Evolutionary conservation across 2,797 vertebrate species (phyloP).

Genomic region (Danio jaintianensis): DNA sequence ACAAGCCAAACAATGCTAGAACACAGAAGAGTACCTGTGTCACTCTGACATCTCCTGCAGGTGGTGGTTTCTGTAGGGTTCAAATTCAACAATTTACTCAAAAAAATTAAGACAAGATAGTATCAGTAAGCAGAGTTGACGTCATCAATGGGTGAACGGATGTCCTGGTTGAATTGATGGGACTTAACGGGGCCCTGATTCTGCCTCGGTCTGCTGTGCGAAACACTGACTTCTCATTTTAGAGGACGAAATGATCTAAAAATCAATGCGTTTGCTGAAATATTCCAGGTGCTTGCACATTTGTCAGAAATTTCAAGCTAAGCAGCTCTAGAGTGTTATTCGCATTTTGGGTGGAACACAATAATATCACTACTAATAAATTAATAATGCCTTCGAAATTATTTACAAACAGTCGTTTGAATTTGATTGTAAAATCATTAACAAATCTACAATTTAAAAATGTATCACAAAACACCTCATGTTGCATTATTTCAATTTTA

Average conservation of each 20-base stretch:
- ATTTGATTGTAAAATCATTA: background rate
- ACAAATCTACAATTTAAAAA: slow-evolving; percentile 14
- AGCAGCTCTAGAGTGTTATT: background rate
- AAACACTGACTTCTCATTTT: slow-evolving; percentile 33
- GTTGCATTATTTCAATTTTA: slow-evolving; percentile 25
- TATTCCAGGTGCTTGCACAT: slow-evolving; percentile 60
- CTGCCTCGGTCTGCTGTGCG: background rate
- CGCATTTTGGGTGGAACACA: background rate
- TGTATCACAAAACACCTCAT: slow-evolving; percentile 1
- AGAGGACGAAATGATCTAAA: background rate
- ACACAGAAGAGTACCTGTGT: slow-evolving; percentile 87
- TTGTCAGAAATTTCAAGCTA: slow-evolving; percentile 48
- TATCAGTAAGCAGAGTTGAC: slow-evolving; percentile 56
- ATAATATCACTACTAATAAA: background rate
- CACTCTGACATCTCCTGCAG: slow-evolving; percentile 90
- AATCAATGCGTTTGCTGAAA: slow-evolving; percentile 37
- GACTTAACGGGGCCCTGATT: slow-evolving; percentile 17
- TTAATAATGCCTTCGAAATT: background rate
- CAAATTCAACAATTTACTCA: slow-evolving; percentile 86
- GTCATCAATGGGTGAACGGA: slow-evolving; percentile 51
- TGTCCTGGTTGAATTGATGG: slow-evolving; percentile 49
- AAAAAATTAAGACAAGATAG: slow-evolving; percentile 76
- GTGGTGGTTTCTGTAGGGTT: slow-evolving; percentile 90
- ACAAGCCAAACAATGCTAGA: slow-evolving; percentile 83
- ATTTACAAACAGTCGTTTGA: background rate